Evolutionary conservation across 92 coral and sea anemone genomes (phyloP).

Genomic region (Actinostola sp.): DNA sequence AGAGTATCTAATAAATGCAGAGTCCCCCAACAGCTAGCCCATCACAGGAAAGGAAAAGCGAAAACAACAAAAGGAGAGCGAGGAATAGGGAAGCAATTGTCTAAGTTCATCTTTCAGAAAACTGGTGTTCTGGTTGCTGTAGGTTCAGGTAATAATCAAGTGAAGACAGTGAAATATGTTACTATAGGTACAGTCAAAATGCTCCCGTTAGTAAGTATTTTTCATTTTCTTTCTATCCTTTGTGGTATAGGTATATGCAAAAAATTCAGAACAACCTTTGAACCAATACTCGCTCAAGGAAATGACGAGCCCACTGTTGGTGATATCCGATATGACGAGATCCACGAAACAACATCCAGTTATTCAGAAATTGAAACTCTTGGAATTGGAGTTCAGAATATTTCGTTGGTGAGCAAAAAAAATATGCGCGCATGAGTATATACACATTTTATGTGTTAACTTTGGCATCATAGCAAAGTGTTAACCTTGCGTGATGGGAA

Average conservation of each 20-base stretch:
- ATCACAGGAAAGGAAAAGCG: not conserved
- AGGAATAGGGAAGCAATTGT: conserved; percentile 28
- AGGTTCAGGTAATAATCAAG: conserved; percentile 21
- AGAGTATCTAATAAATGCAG: conserved; percentile 4
- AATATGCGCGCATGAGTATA: too few relatives aligned
- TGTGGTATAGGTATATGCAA: too few relatives aligned
- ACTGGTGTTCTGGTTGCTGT: conserved; percentile 22
- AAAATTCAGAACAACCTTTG: too few relatives aligned
- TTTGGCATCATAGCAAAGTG: too few relatives aligned
- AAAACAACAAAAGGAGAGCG: conserved; percentile 19
- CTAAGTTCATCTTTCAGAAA: conserved; percentile 17
- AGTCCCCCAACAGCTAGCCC: conserved; percentile 1
- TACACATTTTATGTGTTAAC: too few relatives aligned
- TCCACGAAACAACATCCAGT: not conserved
- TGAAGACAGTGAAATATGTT: too few relatives aligned
- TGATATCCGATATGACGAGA: conserved; percentile 5
- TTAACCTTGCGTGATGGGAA: too few relatives aligned
- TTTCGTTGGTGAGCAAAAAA: not conserved
- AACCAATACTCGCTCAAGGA: not conserved
- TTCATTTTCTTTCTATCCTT: too few relatives aligned
- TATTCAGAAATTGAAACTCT: not conserved
- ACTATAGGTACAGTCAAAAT: too few relatives aligned
- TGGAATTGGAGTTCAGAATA: too few relatives aligned
- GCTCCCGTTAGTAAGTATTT: too few relatives aligned
- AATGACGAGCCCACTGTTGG: not conserved